A percentile compares a stretch with the other conserved stretches of the same genome.
Evolutionary conservation across 2,113 vertebrate genomes (phyloP).

Genomic region (Turdus rufiventris): DNA sequence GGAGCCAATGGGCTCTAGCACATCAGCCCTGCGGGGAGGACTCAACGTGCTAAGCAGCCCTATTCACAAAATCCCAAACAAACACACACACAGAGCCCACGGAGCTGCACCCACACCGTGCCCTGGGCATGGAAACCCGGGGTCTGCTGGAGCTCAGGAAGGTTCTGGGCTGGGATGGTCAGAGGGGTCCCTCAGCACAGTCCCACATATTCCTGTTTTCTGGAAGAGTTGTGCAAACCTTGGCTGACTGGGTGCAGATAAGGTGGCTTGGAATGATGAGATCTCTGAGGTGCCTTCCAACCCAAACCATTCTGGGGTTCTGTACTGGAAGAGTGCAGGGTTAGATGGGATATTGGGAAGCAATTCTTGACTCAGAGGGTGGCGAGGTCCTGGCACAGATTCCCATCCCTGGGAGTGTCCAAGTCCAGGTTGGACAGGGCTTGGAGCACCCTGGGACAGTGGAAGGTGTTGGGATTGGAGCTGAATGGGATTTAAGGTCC

Average conservation of each 20-base stretch:
- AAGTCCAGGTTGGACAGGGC: accelerated
- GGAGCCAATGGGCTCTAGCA: slow-evolving; percentile 60
- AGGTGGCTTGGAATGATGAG: not conserved
- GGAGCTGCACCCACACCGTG: not conserved
- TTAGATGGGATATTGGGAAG: not conserved
- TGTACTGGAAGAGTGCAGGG: not conserved
- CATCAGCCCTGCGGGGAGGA: slow-evolving; percentile 34
- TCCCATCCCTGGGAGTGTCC: not conserved
- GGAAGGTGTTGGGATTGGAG: not conserved
- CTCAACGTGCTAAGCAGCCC: slow-evolving; percentile 26
- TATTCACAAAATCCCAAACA: slow-evolving; percentile 66
- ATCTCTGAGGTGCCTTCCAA: not conserved
- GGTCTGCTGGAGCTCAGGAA: not conserved
- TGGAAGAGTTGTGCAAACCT: not conserved
- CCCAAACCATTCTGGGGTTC: not conserved
- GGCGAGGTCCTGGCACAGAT: not conserved
- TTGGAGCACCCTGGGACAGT: accelerated
- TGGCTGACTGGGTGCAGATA: not conserved
- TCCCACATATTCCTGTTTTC: not conserved
- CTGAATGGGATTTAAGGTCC: not conserved
- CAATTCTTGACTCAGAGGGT: not conserved
- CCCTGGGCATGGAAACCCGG: not conserved
- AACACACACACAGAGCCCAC: not conserved
- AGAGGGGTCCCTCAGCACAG: not conserved
- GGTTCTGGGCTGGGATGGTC: not conserved